A percentile compares a stretch with the other conserved stretches of the same genome.
These are phyloP conservation scores for Stenotaenia linearis DNA, from an alignment of 2,888 invertebrate genomes.

Conservation along the genomic window DNA sequence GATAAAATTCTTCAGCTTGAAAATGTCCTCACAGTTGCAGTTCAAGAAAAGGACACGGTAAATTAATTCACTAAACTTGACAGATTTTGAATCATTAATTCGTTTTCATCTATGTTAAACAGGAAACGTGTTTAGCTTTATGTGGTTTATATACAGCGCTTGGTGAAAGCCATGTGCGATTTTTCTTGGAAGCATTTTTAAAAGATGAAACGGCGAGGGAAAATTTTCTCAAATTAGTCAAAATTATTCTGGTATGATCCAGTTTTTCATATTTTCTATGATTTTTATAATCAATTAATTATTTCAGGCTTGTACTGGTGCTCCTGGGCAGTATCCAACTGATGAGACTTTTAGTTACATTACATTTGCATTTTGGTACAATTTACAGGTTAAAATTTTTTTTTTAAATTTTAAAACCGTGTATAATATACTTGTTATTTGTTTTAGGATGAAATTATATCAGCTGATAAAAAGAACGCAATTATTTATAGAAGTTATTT, in stretches of 20 bases:
- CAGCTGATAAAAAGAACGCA: conserved; percentile 51
- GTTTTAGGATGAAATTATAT: conserved; percentile 59
- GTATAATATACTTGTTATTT: conserved; percentile 33
- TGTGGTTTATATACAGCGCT: conserved; percentile 53
- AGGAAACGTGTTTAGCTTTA: conserved; percentile 56
- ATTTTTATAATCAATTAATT: background rate
- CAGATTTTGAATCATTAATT: too few species aligned
- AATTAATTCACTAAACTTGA: too few species aligned
- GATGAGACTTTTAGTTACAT: conserved; percentile 82
- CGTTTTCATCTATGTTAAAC: too few species aligned
- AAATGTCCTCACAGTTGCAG: conserved; percentile 44
- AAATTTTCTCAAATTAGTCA: conserved; percentile 59
- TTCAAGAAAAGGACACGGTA: conserved; percentile 47
- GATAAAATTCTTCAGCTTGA: conserved; percentile 57
- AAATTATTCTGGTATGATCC: conserved; percentile 59
- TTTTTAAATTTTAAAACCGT: too few species aligned
- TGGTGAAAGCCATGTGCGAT: conserved; percentile 63
- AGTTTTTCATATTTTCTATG: background rate
- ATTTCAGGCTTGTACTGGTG: conserved; percentile 64
- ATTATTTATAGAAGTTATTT: conserved; percentile 56
- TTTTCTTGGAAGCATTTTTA: conserved; percentile 54
- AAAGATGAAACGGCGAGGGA: conserved; percentile 53
- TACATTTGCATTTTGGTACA: conserved; percentile 87
- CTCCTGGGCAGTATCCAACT: conserved; percentile 76
- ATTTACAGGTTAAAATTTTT: conserved; percentile 66